Percentiles rank a stretch among this genome's conserved stretches.
phyloP scores from a whole-genome alignment of 2,797 vertebrate species.

The Nannoperca australis region DNA sequence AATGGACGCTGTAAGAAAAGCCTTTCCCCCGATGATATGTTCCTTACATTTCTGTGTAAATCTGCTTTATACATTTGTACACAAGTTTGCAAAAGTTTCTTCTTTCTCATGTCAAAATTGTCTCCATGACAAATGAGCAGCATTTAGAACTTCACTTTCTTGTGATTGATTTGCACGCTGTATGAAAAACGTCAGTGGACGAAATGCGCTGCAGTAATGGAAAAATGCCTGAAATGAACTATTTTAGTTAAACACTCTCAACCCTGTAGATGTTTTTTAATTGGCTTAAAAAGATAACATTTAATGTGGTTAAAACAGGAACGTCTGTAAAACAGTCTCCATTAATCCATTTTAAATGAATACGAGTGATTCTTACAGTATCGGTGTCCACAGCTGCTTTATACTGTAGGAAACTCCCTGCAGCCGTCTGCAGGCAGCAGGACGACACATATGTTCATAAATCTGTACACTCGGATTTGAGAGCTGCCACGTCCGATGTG shows the following conservation, averaged over 20 bases:
- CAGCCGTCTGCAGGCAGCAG: background rate
- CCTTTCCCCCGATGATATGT: background rate
- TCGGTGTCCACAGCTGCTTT: background rate
- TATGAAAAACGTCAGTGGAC: background rate
- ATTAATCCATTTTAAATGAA: background rate
- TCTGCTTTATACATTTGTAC: too few relatives aligned
- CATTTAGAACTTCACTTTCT: background rate
- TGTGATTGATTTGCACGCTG: background rate
- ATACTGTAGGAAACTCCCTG: background rate
- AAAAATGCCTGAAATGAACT: background rate
- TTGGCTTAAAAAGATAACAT: background rate
- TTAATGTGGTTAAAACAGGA: background rate
- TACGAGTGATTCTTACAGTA: background rate
- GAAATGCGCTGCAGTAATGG: background rate
- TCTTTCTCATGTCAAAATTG: background rate
- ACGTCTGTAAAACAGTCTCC: too few relatives aligned
- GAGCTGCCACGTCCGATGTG: background rate
- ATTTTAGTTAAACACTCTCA: background rate
- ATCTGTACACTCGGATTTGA: background rate
- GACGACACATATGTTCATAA: background rate
- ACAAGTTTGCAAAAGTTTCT: background rate
- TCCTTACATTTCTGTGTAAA: background rate
- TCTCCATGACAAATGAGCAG: background rate
- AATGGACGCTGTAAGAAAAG: background rate
- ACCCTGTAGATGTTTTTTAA: background rate